phyloP scores from a whole-genome alignment of 1,140 invertebrate genomes.

The Drosophila littoralis region DNA sequence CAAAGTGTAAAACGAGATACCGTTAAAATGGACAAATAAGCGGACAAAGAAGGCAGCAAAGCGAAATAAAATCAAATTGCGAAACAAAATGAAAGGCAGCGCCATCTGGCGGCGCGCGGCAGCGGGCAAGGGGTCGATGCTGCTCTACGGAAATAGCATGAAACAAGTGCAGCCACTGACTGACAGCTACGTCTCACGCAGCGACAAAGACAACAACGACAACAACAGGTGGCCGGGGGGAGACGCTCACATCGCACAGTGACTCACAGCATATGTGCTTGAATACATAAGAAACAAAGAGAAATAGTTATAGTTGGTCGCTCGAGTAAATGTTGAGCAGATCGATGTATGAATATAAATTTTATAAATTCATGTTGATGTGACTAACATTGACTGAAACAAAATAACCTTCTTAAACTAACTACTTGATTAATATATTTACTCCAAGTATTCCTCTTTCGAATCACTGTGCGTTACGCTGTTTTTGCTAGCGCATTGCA shows the following conservation, averaged over 20 bases:
- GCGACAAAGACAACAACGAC: slow-evolving; percentile 34
- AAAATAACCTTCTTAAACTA: too few relatives aligned
- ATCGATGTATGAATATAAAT: neutral
- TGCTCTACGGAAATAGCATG: slow-evolving; percentile 49
- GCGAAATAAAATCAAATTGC: slow-evolving; percentile 68
- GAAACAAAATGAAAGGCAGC: slow-evolving; percentile 52
- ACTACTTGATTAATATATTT: too few relatives aligned
- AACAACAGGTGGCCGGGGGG: slow-evolving; percentile 62
- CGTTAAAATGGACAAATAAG: slow-evolving; percentile 16
- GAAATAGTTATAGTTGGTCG: too few relatives aligned
- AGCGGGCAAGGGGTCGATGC: neutral
- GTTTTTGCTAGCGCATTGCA: slow-evolving; percentile 29
- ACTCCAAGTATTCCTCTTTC: neutral
- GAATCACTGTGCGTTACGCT: slow-evolving; percentile 6
- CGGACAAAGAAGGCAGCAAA: slow-evolving; percentile 44
- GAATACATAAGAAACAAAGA: too few relatives aligned
- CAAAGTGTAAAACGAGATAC: slow-evolving; percentile 60
- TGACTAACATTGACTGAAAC: neutral
- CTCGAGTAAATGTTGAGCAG: neutral
- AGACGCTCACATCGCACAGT: slow-evolving; percentile 18
- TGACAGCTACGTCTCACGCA: slow-evolving; percentile 4
- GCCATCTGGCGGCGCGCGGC: slow-evolving; percentile 30
- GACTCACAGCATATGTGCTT: neutral
- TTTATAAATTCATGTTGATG: neutral
- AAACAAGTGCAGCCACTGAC: slow-evolving; percentile 46